A percentile compares a stretch with the other conserved stretches of the same genome.
Evolutionary conservation across 2,888 invertebrate species (phyloP).

Genomic region (Lumbricus terrestris): DNA sequence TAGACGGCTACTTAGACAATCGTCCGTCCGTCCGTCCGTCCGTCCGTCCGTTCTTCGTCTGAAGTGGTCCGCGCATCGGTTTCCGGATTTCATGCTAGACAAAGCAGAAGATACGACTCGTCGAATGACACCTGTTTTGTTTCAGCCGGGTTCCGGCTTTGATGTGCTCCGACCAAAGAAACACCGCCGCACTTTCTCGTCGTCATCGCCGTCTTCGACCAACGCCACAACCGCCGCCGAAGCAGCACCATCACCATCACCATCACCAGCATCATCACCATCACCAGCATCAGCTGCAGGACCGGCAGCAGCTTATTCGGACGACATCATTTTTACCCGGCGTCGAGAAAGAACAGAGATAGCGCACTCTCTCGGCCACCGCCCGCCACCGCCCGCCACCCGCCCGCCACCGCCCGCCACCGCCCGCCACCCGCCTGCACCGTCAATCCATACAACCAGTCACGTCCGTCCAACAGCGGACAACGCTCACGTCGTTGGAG

Average conservation of each 20-base stretch:
- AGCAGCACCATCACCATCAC: too few relatives aligned
- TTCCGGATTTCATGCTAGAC: neutral
- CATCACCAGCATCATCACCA: neutral
- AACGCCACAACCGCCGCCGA: too few relatives aligned
- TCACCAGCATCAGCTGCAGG: neutral
- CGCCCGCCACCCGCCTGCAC: too few relatives aligned
- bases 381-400: too few relatives aligned
- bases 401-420: too few relatives aligned
- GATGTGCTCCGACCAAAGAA: neutral
- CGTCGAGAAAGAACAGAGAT: neutral
- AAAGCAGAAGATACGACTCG: conserved; percentile 6
- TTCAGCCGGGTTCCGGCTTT: neutral
- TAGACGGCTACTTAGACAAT: neutral
- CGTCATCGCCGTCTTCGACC: neutral
- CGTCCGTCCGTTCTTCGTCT: neutral
- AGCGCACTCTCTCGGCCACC: neutral
- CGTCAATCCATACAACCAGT: neutral
- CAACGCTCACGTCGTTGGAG: neutral
- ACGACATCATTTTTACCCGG: neutral
- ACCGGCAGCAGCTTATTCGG: neutral
- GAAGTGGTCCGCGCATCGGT: neutral
- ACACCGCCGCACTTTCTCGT: neutral
- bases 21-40: too few relatives aligned
- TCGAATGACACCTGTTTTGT: conserved; percentile 3
- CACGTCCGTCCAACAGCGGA: neutral